These are phyloP conservation scores for Ceratitis capitata DNA, from an alignment of 1,140 invertebrate species.

Conservation along the genomic window DNA sequence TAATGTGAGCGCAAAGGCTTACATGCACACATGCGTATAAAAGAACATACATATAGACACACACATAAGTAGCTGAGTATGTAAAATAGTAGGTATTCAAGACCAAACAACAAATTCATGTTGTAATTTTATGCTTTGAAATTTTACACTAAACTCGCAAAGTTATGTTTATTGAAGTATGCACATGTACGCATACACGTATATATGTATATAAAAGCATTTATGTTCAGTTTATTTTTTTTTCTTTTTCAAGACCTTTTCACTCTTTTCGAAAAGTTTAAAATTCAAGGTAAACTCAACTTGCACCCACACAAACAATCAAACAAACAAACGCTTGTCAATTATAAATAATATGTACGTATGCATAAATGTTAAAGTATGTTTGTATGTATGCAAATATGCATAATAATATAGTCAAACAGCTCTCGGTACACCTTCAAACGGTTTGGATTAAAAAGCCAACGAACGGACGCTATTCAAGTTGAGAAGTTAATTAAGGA, in stretches of 20 bases:
- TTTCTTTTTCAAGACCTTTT: no score
- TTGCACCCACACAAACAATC: not conserved
- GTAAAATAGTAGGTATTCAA: not conserved
- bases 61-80: no score
- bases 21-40: not conserved
- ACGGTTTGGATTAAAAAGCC: not conserved
- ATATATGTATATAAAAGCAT: not conserved
- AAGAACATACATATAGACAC: not conserved
- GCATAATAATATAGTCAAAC: slow-evolving; percentile 15
- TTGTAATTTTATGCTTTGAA: not conserved
- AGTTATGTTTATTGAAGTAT: not conserved
- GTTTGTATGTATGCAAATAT: not conserved
- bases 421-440: not conserved
- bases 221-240: not conserved
- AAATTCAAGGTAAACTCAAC: not conserved
- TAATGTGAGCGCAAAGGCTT: no score
- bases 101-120: not conserved
- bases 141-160: not conserved
- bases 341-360: not conserved
- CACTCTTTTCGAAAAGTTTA: not conserved
- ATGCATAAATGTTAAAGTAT: not conserved
- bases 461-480: slow-evolving; percentile 35
- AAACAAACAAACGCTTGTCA: not conserved
- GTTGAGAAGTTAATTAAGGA: slow-evolving; percentile 34
- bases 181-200: not conserved